Evolutionary conservation across 2,113 vertebrate genomes (phyloP).

Genomic region (Otocyon megalotis): DNA sequence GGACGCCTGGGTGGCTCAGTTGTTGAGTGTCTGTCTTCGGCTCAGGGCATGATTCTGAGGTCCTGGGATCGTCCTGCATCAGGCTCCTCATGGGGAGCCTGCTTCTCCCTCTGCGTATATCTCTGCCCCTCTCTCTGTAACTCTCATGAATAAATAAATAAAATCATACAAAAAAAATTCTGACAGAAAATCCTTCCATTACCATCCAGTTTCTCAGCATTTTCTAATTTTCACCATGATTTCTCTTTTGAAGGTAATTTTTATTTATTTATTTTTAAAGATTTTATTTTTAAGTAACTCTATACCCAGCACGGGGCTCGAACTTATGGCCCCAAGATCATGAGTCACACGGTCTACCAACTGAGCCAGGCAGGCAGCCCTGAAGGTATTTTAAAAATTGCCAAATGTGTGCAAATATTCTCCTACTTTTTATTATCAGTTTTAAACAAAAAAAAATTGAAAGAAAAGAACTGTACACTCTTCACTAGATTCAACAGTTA

Average conservation of each 20-base stretch:
- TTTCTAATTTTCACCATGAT: conserved; percentile 28
- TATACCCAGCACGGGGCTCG: neutral
- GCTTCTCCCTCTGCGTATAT: too few species aligned
- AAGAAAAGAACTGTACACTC: neutral
- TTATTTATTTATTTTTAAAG: neutral
- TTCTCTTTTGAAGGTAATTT: neutral
- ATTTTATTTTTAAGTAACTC: neutral
- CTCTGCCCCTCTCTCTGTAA: too few species aligned
- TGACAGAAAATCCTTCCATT: conserved; percentile 9
- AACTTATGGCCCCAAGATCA: neutral
- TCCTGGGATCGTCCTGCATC: too few species aligned
- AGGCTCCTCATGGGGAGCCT: too few species aligned
- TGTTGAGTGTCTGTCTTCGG: too few species aligned
- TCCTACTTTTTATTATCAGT: neutral
- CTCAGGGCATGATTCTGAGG: too few species aligned
- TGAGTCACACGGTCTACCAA: neutral
- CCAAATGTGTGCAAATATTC: neutral
- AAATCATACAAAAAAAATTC: neutral
- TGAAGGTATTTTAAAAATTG: neutral
- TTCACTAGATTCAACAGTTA: neutral
- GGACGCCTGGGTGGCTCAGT: too few species aligned
- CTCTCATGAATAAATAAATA: too few species aligned
- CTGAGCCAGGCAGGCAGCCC: neutral
- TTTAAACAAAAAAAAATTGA: neutral
- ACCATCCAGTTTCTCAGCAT: neutral